Base-by-base conservation (phyloP, 64 coral and sea anemone genomes). In the Dendrophyllia cribrosa region DNA sequence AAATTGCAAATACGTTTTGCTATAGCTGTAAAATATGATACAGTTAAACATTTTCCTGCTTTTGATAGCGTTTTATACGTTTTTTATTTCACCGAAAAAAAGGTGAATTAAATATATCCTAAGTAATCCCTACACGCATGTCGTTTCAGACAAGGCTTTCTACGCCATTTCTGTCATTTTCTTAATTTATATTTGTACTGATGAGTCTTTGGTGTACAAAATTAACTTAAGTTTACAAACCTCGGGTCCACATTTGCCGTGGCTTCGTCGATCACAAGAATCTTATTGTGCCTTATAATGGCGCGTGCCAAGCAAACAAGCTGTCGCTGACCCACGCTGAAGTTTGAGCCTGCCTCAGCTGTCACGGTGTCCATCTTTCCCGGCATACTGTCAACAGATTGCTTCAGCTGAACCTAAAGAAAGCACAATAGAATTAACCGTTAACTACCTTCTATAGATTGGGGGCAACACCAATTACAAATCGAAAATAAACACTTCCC, bases 241-340 rank as follows among this genome's bases (percentile, higher is more conserved):
- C 89, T 83, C 43, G 89, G 89, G 75, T 91, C 89, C 3, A 91
- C 89, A 51, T 91, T 91, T n/a, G 89, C 89, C 43, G 89, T 91
- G n/a, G 89, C 89, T 67, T 91, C 89, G 62, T 91, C 89, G 23
- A 91, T 91, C 45, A 91, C 89, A 19, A 91, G 77, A 44, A 91
- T 73, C 44, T 83, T 91, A 58, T 74, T 91, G 51, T 83, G 89
- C 63, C 66, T 91, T 20, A 91, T n/a, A 21, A 91, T 91, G 50
- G 88, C 88, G 15, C 88, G 75, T 25, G 76, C 76, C 10, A 90
- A 61, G 60, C 88, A 90, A 19, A 90, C 62, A 14, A 90, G 15
- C 50, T 90, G 88, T 20, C 88, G 75, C 64, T 90, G 88, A 25
- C 88, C 89, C 50, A 91, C 89, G 51, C 77, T 83, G 19, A 91